phyloP scores from a whole-genome alignment of 1,140 invertebrate species.

The Aphelinus atriplicis region DNA sequence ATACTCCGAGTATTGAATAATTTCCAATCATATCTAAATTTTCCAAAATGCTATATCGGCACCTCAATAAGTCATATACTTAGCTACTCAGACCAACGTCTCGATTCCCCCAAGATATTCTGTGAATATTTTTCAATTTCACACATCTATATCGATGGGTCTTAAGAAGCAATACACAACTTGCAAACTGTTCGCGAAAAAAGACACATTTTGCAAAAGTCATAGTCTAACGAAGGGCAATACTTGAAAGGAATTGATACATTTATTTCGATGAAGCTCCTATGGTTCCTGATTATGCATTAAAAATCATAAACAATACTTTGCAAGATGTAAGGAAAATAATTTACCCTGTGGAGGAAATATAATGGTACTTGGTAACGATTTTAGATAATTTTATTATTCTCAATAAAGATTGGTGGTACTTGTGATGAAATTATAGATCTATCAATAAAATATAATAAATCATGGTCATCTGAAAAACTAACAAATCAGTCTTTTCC shows the following conservation, averaged over 20 bases:
- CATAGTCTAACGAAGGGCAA: conserved; percentile 32
- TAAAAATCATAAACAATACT: conserved; percentile 42
- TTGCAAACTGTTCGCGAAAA: too few species aligned
- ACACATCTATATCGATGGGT: too few species aligned
- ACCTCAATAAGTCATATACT: too few species aligned
- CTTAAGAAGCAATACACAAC: too few species aligned
- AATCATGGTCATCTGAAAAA: conserved; percentile 22
- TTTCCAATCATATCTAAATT: too few species aligned
- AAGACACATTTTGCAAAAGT: background rate
- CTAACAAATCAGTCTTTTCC: too few species aligned
- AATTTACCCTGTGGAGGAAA: conserved; percentile 45
- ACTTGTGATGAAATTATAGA: conserved; percentile 39
- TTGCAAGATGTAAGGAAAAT: conserved; percentile 30
- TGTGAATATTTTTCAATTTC: too few species aligned
- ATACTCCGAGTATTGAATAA: too few species aligned
- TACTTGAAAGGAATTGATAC: conserved; percentile 38
- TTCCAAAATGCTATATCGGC: too few species aligned
- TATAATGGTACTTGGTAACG: conserved; percentile 42
- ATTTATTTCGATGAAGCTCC: conserved; percentile 51
- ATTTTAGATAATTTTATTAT: conserved; percentile 43
- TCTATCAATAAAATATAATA: conserved; percentile 36
- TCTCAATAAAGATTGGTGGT: conserved; percentile 42
- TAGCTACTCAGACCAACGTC: too few species aligned
- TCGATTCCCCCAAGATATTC: too few species aligned
- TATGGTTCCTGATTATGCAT: conserved; percentile 40